Evolutionary conservation across 2,797 vertebrate genomes (phyloP).

Genomic region (Chelon labrosus): DNA sequence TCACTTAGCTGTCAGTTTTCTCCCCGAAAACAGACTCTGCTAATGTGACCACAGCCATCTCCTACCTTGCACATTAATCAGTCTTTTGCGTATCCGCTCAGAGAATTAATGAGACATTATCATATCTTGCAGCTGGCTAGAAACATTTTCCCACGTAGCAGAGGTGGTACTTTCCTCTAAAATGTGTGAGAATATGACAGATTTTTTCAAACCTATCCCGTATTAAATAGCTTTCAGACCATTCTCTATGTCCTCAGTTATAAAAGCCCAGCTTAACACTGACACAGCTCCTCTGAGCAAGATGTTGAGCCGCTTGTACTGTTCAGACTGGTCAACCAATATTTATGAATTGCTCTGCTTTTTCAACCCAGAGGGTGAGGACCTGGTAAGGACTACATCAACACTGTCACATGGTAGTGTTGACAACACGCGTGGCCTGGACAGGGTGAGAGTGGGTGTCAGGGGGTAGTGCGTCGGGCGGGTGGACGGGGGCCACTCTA

Average conservation of each 20-base stretch:
- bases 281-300: slow-evolving; percentile 5
- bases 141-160: not conserved
- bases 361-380: slow-evolving; percentile 50
- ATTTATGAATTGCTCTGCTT: slow-evolving; percentile 15
- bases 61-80: slow-evolving; percentile 24
- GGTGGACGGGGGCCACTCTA: slow-evolving; percentile 39
- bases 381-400: slow-evolving; percentile 37
- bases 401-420: slow-evolving; percentile 59
- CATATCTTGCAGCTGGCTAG: slow-evolving; percentile 5
- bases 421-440: slow-evolving; percentile 64
- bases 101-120: slow-evolving; percentile 36
- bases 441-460: slow-evolving; percentile 46
- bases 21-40: slow-evolving; percentile 25
- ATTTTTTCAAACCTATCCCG: not conserved
- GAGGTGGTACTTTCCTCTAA: slow-evolving; percentile 6
- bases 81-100: slow-evolving; percentile 24
- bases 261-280: not conserved
- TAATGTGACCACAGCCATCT: slow-evolving; percentile 19
- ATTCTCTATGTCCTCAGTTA: not conserved
- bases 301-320: slow-evolving; percentile 1
- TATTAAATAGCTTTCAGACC: not conserved
- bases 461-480: slow-evolving; percentile 40
- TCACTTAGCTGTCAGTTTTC: slow-evolving; percentile 42
- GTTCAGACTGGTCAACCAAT: slow-evolving; percentile 12
- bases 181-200: not conserved